Evolutionary conservation across 2,888 invertebrate genomes (phyloP), one percentile per base, ranked within the genome.

Genomic region (Caradrina kadenii): DNA sequence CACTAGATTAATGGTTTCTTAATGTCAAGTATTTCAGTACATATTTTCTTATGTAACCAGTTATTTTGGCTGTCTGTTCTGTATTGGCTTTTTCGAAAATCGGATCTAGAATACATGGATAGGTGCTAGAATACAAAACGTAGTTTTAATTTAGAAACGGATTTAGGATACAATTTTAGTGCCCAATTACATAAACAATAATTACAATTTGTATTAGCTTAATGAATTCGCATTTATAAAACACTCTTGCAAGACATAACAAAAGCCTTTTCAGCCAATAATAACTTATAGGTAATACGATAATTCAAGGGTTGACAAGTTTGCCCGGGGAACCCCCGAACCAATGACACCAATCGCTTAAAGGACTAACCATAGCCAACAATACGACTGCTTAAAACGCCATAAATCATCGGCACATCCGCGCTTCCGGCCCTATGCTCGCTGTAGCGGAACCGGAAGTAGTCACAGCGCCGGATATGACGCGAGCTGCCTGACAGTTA

Each of bases 381-480:
- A 85, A 84, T 75, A 69, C 66, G 49, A 52, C 73, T 81, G 75
- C 79, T 83, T 82, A 81, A 82, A 84, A 70, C 61, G 73, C 70
- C 81, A 86, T 85, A 86, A 85, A 85, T 85, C 85, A 85, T 83
- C 76, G 73, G 68, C 76, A 78, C 82, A 85, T 84, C 82, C 75
- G 61, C 71, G 73, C 76, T 74, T 83, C 80, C 83, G 80, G 56
- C 54, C 83, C 78, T 63, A 68, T 79, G 83, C 83, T 82, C 82
- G 79, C 64, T 73, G 59, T 76, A 84, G 62, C 86, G 90, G 91
- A 91, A 87, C 73, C 90, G 92, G 92, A 92, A 89, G 91, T 91
- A 91, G 92, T 92, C 90, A 84, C 89, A 84, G 86, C 86, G 64
- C 88, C 91, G 93, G 93, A 93, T 91, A 93, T 92, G 93, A 93